These are phyloP conservation scores for Drosophila monieri DNA, from an alignment of 2,888 invertebrate species.

Conservation along the genomic window DNA sequence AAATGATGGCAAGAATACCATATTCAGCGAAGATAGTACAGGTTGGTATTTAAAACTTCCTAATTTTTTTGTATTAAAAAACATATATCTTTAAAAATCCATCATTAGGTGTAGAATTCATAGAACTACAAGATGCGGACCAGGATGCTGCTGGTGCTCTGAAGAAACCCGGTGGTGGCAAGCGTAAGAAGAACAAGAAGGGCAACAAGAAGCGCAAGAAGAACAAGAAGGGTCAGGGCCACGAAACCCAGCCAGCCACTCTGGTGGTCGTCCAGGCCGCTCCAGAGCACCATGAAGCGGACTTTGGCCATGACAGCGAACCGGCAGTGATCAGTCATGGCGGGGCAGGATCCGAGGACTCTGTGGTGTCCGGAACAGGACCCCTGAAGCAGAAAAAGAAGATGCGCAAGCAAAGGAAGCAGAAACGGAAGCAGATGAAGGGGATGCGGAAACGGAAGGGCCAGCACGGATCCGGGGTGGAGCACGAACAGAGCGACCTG, in stretches of 20 bases:
- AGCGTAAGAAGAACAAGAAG: constrained; percentile 68
- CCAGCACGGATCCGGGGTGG: constrained; percentile 57
- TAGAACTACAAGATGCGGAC: constrained; percentile 75
- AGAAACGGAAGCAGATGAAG: constrained; percentile 62
- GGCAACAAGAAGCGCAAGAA: constrained; percentile 61
- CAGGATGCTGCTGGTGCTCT: constrained; percentile 42
- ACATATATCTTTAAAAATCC: no score
- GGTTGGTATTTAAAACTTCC: constrained; percentile 37
- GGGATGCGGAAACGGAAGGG: constrained; percentile 78
- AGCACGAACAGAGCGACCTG: constrained; percentile 62
- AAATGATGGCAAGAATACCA: constrained; percentile 54
- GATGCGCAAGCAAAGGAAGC: constrained; percentile 71
- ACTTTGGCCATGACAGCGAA: constrained; percentile 43
- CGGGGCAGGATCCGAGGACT: constrained; percentile 52
- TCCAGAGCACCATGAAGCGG: constrained; percentile 65
- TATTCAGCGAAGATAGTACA: constrained; percentile 47
- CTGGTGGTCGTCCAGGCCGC: constrained; percentile 78
- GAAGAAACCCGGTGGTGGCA: constrained; percentile 73
- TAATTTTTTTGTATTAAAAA: not conserved
- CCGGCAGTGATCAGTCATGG: constrained; percentile 47
- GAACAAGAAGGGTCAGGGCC: constrained; percentile 48
- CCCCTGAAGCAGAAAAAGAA: constrained; percentile 69
- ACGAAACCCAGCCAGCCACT: constrained; percentile 73
- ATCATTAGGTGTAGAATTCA: constrained; percentile 68
- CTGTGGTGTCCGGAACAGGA: constrained; percentile 61